Base-by-base conservation (phyloP, 2,113 vertebrate genomes). In the Stegastes partitus region DNA sequence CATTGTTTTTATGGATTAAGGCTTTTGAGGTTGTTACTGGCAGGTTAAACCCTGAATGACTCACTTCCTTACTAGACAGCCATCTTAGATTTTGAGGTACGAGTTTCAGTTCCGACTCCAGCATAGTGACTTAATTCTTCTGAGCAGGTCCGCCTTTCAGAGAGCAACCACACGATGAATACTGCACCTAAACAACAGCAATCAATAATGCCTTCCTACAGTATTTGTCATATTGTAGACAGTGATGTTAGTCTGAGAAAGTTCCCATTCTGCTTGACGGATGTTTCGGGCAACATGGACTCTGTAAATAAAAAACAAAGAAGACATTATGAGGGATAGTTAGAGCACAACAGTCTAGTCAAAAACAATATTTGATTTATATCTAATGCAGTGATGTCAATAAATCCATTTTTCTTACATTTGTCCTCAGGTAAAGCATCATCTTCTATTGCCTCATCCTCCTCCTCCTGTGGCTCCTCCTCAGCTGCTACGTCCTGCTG, bases 1-100 rank as follows among this genome's bases (percentile, higher is more conserved):
- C 12, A 14, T 51, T 42, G 16, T 69, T n/a, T 50, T 71, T 44
- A 54, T 81, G 74, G 26, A 72, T 92, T 92, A 94, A 94, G 90
- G 92, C 93, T 86, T 83, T 45, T 61, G 79, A 89, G 85, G 88
- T 73, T 64, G 62, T 68, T 71, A 53, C 37, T 86, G 73, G 55
- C 66, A 83, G 70, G 63, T 56, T 18, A 68, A 79, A 83, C 56
- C 84, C 82, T 77, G 66, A 87, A 82, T 78, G 57, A 49, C 19
- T 68, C 22, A 51, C 65, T 61, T 66, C 21, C 39, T 70, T 59
- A 76, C 59, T 50, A 56, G 71, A 70, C 28, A 77, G 45, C 47
- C 74, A 28, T 51, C 34, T 74, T 49, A 45, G 34, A 49, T 42
- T 67, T 70, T 78, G 73, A 79, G 69, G 74, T 86, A 61, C 74